Evolutionary conservation across 2,113 vertebrate species (phyloP).

Genomic region (Xyliphius kryptos): DNA sequence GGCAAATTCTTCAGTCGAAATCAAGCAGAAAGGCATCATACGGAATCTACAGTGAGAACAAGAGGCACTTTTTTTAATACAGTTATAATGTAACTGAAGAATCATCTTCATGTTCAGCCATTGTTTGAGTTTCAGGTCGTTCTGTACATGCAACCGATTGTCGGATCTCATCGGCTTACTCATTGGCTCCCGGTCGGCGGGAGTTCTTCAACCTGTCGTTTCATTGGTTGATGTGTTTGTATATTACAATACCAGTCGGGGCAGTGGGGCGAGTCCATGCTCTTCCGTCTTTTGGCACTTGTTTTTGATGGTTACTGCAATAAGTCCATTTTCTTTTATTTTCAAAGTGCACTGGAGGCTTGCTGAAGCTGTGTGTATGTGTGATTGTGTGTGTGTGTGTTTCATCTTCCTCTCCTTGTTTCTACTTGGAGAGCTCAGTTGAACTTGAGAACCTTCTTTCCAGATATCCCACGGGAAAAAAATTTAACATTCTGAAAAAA

Average conservation of each 20-base stretch:
- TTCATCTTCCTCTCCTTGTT: background rate
- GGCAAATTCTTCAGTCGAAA: slow-evolving; percentile 12
- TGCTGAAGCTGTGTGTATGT: slow-evolving; percentile 6
- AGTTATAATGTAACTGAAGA: slow-evolving; percentile 9
- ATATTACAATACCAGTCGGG: slow-evolving; percentile 23
- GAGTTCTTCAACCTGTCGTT: slow-evolving; percentile 1
- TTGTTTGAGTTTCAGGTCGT: slow-evolving; percentile 18
- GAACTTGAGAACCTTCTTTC: slow-evolving; percentile 39
- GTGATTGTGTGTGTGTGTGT: no score
- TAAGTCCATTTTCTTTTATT: slow-evolving; percentile 19
- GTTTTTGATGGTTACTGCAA: slow-evolving; percentile 16
- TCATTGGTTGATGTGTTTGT: slow-evolving; percentile 18
- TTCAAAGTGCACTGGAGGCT: slow-evolving; percentile 25
- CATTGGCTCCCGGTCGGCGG: slow-evolving; percentile 14
- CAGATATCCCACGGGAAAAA: slow-evolving; percentile 41
- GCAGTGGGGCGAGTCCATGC: slow-evolving; percentile 22
- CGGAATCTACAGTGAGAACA: slow-evolving; percentile 17
- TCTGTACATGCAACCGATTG: slow-evolving; percentile 8
- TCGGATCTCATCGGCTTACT: slow-evolving; percentile 5
- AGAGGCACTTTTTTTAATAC: slow-evolving; percentile 32
- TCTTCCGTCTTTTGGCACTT: slow-evolving; percentile 30
- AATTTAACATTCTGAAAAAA: slow-evolving; percentile 66
- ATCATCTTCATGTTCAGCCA: slow-evolving; percentile 5
- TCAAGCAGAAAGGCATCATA: slow-evolving; percentile 8
- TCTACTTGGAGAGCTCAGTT: slow-evolving; percentile 2